phyloP scores from a whole-genome alignment of 30 jellyfish, hydroid and myxozoan genomes.

The Mastigias papua region DNA sequence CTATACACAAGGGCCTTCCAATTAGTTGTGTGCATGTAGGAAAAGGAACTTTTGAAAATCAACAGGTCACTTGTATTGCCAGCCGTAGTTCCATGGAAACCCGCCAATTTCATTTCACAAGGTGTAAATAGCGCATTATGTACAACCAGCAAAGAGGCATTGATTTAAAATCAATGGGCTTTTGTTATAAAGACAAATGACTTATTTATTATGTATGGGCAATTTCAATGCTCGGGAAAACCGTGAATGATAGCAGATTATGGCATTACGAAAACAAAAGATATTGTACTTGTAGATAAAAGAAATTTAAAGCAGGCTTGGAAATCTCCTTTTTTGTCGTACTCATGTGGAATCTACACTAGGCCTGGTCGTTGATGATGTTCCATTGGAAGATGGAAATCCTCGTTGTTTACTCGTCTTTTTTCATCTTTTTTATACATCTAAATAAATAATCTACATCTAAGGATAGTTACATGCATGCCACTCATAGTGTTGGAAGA shows the following conservation, averaged over 20 bases:
- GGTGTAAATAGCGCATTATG: neutral
- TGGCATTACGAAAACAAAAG: neutral
- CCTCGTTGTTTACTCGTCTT: too few species aligned
- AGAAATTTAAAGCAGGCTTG: neutral
- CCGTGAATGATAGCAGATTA: neutral
- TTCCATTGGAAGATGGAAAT: too few species aligned
- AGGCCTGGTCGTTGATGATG: too few species aligned
- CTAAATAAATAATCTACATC: too few species aligned
- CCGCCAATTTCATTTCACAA: neutral
- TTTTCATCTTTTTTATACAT: too few species aligned
- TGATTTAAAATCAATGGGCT: too few species aligned
- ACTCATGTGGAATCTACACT: neutral
- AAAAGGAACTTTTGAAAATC: neutral
- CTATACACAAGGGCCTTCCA: too few species aligned
- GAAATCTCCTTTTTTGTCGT: neutral
- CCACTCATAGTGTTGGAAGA: too few species aligned
- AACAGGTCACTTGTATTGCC: neutral
- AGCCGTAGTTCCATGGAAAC: neutral
- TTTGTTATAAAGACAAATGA: too few species aligned
- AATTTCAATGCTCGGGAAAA: neutral
- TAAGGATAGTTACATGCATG: too few species aligned
- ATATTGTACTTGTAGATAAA: neutral
- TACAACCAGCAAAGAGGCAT: neutral
- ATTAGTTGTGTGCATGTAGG: neutral
- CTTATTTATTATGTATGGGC: neutral